Conservation (phyloP, 2,888 invertebrate genomes). For the Eupithecia abbreviata region DNA sequence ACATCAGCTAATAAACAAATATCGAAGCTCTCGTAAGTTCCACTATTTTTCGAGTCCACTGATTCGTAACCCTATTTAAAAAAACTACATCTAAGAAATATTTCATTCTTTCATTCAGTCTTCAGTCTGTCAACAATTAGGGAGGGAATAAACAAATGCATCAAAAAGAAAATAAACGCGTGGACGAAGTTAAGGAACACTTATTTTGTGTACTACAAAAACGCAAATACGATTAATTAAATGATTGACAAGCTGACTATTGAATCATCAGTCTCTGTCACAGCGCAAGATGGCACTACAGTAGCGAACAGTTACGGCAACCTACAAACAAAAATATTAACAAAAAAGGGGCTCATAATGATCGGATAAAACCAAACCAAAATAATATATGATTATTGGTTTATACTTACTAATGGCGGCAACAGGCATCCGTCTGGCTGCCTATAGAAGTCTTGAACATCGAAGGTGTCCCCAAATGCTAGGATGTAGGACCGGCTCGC, state of each 20-base stretch:
- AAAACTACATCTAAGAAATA: background rate
- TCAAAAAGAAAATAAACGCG: background rate
- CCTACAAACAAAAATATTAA: slow-evolving; percentile 6
- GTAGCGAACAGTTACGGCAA: slow-evolving; percentile 3
- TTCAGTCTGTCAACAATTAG: background rate
- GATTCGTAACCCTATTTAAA: background rate
- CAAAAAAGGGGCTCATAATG: slow-evolving; percentile 2
- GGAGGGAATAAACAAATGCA: no score
- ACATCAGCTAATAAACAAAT: background rate
- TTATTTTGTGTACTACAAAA: background rate
- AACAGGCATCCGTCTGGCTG: slow-evolving; percentile 20
- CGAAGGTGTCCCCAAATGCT: background rate
- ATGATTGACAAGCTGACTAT: background rate
- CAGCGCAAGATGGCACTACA: slow-evolving; percentile 13
- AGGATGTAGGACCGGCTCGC: slow-evolving; percentile 14
- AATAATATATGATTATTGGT: background rate
- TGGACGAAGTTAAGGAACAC: background rate
- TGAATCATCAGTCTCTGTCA: background rate
- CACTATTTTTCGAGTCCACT: background rate
- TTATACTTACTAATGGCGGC: slow-evolving; percentile 17
- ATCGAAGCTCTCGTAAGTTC: background rate
- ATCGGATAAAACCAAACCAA: slow-evolving; percentile 18
- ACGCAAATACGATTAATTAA: background rate
- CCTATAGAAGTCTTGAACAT: slow-evolving; percentile 21
- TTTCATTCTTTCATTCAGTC: background rate